phyloP scores from a whole-genome alignment of 2,797 vertebrate genomes.

The Cichlasoma orientale region DNA sequence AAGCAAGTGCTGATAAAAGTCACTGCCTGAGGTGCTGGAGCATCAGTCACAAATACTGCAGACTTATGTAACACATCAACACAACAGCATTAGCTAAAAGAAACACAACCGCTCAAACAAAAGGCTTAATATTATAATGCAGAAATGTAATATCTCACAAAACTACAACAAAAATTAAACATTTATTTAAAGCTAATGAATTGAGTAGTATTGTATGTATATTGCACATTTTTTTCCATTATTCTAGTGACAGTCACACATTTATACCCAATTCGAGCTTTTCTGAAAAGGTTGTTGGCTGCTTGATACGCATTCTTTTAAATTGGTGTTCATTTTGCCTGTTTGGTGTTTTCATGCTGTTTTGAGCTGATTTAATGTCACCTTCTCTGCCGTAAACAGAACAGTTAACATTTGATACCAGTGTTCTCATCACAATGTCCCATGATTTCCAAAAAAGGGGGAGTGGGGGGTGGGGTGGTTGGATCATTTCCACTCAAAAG shows the following conservation, averaged over 20 bases:
- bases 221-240: not conserved
- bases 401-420: not conserved
- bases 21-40: not conserved
- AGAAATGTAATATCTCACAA: not conserved
- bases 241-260: not conserved
- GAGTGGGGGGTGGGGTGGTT: too few relatives aligned
- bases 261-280: not conserved
- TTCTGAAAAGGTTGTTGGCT: not conserved
- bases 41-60: not conserved
- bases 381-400: slow-evolving; percentile 9
- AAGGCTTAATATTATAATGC: not conserved
- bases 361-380: slow-evolving; percentile 4
- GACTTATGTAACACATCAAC: slow-evolving; percentile 10
- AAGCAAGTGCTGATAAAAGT: not conserved
- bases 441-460: not conserved
- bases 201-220: not conserved
- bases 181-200: not conserved
- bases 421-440: slow-evolving; percentile 6
- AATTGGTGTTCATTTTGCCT: not conserved
- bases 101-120: not conserved
- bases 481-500: not conserved
- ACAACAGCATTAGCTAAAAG: not conserved
- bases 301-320: not conserved
- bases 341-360: not conserved
- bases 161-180: not conserved